Evolutionary conservation across 2,113 vertebrate genomes (phyloP), one percentile per base, ranked within the genome.

Genomic region (Archilochus colubris): DNA sequence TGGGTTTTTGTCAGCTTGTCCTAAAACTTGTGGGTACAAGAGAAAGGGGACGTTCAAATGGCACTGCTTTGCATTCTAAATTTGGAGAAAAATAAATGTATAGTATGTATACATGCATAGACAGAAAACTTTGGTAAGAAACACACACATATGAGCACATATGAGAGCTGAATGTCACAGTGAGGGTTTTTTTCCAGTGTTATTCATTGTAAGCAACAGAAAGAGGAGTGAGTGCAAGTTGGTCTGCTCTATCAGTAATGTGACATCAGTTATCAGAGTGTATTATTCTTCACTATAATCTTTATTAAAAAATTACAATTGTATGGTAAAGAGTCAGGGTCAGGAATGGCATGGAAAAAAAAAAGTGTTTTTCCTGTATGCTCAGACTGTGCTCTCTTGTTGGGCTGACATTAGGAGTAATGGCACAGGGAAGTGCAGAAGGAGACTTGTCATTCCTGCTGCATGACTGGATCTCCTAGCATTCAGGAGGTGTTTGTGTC

Each of bases 101-200:
- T 64, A 57, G 9, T 20, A 24, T 63, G 7, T 43, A 66, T 40
- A 40, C 51, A 28, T 57, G 9, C 19, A 36, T 33, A 73, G 51
- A 17, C 51, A 64, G 68, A 81, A 86, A 50, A 87, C 8, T 64
- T 10, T 81, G 62, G 8, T 3, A 63, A n/a, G 73, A 79, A 72
- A 0, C 5, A 33, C 33, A 33, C 33, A 33, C 33, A 66, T 0
- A 58, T 38, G 72, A 38, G 30, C 6, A 0, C 72, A 46, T 57
- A 58, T 58, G 6, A 6, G 18, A 76, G 6, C 16, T 84, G 50
- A 96, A 58, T 57, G 18, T 69, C 44, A 58, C 33, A 43, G 23
- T 67, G 48, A 68, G 7, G 48, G 1, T 6, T 16, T 85, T 63
- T 59, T 30, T 4, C 10, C 10, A 5, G 3, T 27, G 73, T 89